These are phyloP conservation scores for Lymantria dispar DNA, from an alignment of 2,888 invertebrate species.

Conservation along the genomic window DNA sequence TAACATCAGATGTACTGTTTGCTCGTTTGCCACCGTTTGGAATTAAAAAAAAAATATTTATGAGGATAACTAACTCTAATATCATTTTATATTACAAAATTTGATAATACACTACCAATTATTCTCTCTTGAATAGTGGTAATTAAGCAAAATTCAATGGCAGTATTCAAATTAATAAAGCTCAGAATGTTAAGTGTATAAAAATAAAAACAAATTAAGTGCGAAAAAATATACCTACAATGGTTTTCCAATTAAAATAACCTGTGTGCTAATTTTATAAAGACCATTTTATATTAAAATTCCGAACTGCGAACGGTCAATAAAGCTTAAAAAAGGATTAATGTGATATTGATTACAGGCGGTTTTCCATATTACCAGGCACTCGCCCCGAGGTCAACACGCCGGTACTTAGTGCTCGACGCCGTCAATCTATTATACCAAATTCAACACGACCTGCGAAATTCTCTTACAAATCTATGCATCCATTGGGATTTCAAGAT, in stretches of 20 bases:
- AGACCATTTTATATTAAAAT: not conserved
- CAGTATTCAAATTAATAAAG: not conserved
- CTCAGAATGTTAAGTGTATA: not conserved
- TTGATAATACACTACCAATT: too few relatives aligned
- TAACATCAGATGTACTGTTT: too few relatives aligned
- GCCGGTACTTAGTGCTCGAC: slow-evolving; percentile 24
- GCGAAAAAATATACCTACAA: too few relatives aligned
- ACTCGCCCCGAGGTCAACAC: slow-evolving; percentile 46
- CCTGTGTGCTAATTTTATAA: not conserved
- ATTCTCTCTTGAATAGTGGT: too few relatives aligned
- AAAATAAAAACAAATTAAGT: not conserved
- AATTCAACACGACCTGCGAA: slow-evolving; percentile 45
- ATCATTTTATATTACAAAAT: too few relatives aligned
- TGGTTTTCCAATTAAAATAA: too few relatives aligned
- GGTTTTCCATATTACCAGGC: slow-evolving; percentile 71
- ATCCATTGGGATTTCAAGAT: slow-evolving; percentile 62
- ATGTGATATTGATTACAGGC: slow-evolving; percentile 34
- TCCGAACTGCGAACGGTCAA: not conserved
- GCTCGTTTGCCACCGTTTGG: too few relatives aligned
- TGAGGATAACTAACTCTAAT: too few relatives aligned
- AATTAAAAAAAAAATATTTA: too few relatives aligned
- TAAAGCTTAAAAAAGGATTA: not conserved
- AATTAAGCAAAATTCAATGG: too few relatives aligned
- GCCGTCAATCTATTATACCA: slow-evolving; percentile 62
- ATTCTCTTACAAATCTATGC: slow-evolving; percentile 36